A percentile compares a stretch with the other conserved stretches of the same genome.
These are phyloP conservation scores for Gymnarchus niloticus DNA, from an alignment of 2,113 vertebrate genomes.

Conservation along the genomic window DNA sequence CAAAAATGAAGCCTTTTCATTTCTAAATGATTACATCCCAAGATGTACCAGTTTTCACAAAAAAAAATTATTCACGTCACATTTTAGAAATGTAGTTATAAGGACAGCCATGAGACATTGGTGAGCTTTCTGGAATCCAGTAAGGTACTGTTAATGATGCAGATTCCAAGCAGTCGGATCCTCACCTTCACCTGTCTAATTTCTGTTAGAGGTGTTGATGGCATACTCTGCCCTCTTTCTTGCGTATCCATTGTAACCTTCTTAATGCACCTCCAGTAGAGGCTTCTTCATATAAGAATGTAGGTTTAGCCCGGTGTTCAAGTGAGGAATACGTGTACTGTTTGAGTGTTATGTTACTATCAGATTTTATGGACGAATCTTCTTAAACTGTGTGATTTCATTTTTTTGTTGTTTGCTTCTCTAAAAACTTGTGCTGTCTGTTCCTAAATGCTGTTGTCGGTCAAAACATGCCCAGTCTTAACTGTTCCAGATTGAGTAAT, in stretches of 20 bases:
- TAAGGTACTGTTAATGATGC: not conserved
- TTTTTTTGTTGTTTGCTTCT: not conserved
- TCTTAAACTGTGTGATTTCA: not conserved
- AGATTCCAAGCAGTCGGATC: not conserved
- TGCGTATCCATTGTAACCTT: not conserved
- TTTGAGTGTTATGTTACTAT: constrained; percentile 2
- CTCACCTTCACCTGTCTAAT: not conserved
- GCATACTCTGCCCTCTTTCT: not conserved
- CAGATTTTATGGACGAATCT: not conserved
- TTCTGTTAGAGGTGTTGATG: not conserved
- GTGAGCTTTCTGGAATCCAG: not conserved
- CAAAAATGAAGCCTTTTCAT: not conserved
- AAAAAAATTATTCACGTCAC: not conserved
- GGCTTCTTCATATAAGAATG: not conserved
- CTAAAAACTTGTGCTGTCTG: not conserved
- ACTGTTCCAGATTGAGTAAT: not conserved
- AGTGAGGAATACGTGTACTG: not conserved
- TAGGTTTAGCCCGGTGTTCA: not conserved
- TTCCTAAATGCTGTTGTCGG: not conserved
- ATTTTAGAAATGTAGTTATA: constrained; percentile 9
- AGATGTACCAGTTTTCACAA: not conserved
- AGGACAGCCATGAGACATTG: not conserved
- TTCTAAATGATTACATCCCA: not conserved
- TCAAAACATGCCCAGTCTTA: not conserved
- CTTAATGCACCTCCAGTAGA: constrained; percentile 7